These are phyloP conservation scores for Agonum fuliginosum DNA, from an alignment of 2,888 invertebrate species.

Conservation along the genomic window DNA sequence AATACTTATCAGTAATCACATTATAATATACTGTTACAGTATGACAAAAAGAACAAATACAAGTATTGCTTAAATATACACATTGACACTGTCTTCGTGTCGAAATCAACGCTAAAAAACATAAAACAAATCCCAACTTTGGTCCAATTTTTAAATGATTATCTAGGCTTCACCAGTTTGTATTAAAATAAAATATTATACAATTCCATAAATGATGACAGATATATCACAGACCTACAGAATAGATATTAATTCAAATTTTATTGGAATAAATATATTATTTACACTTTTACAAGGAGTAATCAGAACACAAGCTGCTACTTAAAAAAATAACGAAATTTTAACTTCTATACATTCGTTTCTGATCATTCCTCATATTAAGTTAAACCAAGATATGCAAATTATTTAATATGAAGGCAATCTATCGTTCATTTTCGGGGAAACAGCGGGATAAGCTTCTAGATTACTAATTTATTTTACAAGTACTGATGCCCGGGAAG, in stretches of 20 bases:
- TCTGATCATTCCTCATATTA: conserved; percentile 56
- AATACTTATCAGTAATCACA: conserved; percentile 55
- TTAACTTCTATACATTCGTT: conserved; percentile 45
- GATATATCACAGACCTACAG: conserved; percentile 74
- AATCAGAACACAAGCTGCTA: conserved; percentile 57
- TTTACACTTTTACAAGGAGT: conserved; percentile 55
- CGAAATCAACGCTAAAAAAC: conserved; percentile 11
- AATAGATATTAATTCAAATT: conserved; percentile 66
- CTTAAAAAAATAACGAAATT: conserved; percentile 56
- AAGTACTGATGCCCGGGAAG: conserved; percentile 20
- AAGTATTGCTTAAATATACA: conserved; percentile 58
- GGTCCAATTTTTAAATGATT: conserved; percentile 59
- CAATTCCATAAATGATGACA: conserved; percentile 65
- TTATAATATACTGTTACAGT: conserved; percentile 6
- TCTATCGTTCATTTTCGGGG: too few relatives aligned
- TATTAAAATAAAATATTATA: conserved; percentile 59
- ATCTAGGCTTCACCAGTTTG: conserved; percentile 55
- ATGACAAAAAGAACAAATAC: conserved; percentile 31
- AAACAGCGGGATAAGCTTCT: conserved; percentile 31
- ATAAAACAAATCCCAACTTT: conserved; percentile 46
- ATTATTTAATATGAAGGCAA: too few relatives aligned
- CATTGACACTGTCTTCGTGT: conserved; percentile 49
- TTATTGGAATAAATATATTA: conserved; percentile 49
- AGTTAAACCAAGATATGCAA: conserved; percentile 43
- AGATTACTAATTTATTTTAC: conserved; percentile 13